Base-by-base conservation (phyloP, 2,888 invertebrate genomes). In the Temnothorax ravouxi region DNA sequence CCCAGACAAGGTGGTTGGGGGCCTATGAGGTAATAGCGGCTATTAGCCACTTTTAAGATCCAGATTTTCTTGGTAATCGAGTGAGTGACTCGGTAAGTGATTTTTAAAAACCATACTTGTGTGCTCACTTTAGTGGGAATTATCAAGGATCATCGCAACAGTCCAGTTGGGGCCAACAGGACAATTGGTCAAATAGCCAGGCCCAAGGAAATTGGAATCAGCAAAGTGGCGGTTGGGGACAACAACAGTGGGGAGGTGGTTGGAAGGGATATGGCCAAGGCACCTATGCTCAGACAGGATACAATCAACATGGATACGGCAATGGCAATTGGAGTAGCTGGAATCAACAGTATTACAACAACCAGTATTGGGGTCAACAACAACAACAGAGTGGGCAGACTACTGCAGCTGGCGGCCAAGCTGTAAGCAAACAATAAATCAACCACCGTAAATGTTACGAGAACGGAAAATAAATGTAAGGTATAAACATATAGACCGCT, bases 341-440 rank as follows among this genome's bases (percentile, higher is more conserved):
- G 94, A 93, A 93, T 89, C 91, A 92, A 92, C 94, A 94, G 94
- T 94, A 94, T 94, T 94, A 94, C 91, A 93, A 93, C 92, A 94
- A 94, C 93, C 94, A 94, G 94, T 94, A 94, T 94, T 91, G 92
- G 86, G 92, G 93, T 86, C 93, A 93, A 84, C 94, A 93, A 84
- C 92, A 90, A 88, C 90, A 90, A 88, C 90, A 89, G 71, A 91
- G 94, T 85, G 93, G 93, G 72, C 90, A 93, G 80, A 89, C 93
- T 54, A 84, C 92, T 85, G 90, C 92, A 87, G 90, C 93, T 87
- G 87, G 91, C 90, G 91, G 94, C 83, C 94, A 94, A 89, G 88
- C 94, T 92, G 91, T 92, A 91, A 94, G 92, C 92, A 94, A 94
- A 93, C 92, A 93, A 91, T 94, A 93, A 94, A 94, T 92, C 88